Conservation (phyloP, 2,888 invertebrate species). For the Omphaloscelis lunosa region DNA sequence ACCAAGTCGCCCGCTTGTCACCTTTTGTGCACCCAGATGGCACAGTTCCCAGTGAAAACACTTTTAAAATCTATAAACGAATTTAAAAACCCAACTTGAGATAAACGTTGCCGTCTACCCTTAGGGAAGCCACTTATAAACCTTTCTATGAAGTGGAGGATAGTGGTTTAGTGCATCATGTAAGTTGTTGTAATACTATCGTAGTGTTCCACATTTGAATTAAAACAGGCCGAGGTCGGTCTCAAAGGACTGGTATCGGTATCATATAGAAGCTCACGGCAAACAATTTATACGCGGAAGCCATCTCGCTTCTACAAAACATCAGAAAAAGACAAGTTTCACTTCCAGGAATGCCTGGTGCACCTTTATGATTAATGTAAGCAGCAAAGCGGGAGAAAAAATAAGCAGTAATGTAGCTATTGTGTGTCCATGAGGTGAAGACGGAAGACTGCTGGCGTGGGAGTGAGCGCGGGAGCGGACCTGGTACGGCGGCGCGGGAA, state of each 20-base stretch:
- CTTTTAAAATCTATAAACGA: slow-evolving; percentile 73
- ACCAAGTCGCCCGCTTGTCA: slow-evolving; percentile 80
- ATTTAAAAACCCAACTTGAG: slow-evolving; percentile 58
- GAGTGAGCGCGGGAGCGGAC: slow-evolving; percentile 80
- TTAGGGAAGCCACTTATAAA: slow-evolving; percentile 31
- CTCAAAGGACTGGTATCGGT: slow-evolving; percentile 76
- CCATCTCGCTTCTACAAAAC: slow-evolving; percentile 80
- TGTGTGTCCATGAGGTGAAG: slow-evolving; percentile 83
- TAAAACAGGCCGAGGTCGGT: slow-evolving; percentile 77
- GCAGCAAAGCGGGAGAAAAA: slow-evolving; percentile 85
- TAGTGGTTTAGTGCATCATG: slow-evolving; percentile 1
- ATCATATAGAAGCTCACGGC: slow-evolving; percentile 68
- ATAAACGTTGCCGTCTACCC: slow-evolving; percentile 29
- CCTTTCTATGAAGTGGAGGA: background rate
- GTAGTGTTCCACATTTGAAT: slow-evolving; percentile 77
- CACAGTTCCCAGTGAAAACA: slow-evolving; percentile 83
- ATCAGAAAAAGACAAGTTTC: slow-evolving; percentile 83
- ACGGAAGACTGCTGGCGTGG: slow-evolving; percentile 86
- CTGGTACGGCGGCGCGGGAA: slow-evolving; percentile 85
- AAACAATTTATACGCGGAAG: slow-evolving; percentile 85
- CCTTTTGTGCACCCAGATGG: slow-evolving; percentile 82
- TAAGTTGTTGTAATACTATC: slow-evolving; percentile 53
- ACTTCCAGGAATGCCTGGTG: slow-evolving; percentile 85
- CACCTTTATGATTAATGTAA: slow-evolving; percentile 82
- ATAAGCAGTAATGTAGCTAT: slow-evolving; percentile 84